Base-by-base conservation (phyloP, 2,113 vertebrate species). In the Alligator sinensis region DNA sequence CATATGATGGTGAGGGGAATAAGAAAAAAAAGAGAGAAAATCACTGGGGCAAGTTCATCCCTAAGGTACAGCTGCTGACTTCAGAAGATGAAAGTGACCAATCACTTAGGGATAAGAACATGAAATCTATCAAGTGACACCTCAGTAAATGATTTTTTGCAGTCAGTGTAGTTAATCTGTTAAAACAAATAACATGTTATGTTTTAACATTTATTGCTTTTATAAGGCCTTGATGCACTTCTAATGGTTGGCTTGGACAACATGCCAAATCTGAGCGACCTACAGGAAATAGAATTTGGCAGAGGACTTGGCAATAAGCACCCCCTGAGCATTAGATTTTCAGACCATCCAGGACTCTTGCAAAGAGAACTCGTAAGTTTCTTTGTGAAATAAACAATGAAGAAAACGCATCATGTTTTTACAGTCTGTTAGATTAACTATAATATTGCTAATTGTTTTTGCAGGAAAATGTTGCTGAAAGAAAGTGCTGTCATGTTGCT, bases 201-300 rank as follows among this genome's bases (percentile, higher is more conserved):
- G 58, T 91, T 84, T 70, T 70, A 60, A 77, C 64, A 38, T 77
- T 5, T 93, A 13, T 89, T 60, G 17, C 18, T 97, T 96, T 11
- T 34, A 8, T 94, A 91, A 99, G 99, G 98, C 5, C 70, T 99
- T 85, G 97, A 97, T 88, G 98, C 98, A 19, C 96, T 99, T 84
- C 95, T 99, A 3, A 22, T 96, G 2, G 94, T 99, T 92, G 99
- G 98, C 14, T 90, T 99, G 96, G 98, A 98, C 80, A 98, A 97
- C 27, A 95, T 78, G 4, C 95, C 88, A 18, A 96, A 98, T 61
- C 63, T 97, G 66, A 87, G 94, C 62, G 97, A 98, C 72, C 97
- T 99, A 82, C 98, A 98, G 96, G 98, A 98, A 96, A 87, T 99
- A 70, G 98, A 99, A 91, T 99, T 99, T 86, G 99, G 99, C 27